Conservation (phyloP, 2,113 vertebrate genomes). For the Carassius carassius region DNA sequence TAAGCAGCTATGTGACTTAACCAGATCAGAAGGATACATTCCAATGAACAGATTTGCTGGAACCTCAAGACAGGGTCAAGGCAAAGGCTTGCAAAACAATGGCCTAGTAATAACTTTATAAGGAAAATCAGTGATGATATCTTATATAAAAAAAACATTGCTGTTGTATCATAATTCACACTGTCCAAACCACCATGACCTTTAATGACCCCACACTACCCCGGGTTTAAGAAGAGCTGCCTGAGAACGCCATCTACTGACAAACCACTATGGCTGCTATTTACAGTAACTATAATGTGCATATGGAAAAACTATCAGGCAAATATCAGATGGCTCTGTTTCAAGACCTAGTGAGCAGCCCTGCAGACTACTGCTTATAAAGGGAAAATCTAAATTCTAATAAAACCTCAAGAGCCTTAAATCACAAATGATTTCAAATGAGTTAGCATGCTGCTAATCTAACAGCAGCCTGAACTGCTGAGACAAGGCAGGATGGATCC, state of each 20-base stretch:
- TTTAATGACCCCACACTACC: not conserved
- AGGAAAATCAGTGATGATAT: conserved; percentile 16
- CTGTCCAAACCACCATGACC: not conserved
- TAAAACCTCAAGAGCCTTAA: too few relatives aligned
- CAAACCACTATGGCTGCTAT: conserved; percentile 2
- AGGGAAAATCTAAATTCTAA: not conserved
- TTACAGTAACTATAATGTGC: conserved; percentile 16
- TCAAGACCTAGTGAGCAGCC: not conserved
- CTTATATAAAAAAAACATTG: not conserved
- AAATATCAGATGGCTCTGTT: not conserved
- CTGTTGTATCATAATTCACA: conserved; percentile 34
- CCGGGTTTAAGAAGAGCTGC: conserved; percentile 31
- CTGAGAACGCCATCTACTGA: conserved; percentile 63
- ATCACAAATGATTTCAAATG: too few relatives aligned
- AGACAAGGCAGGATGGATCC: too few relatives aligned
- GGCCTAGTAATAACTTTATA: not conserved
- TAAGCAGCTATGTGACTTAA: conserved; percentile 19
- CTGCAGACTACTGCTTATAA: not conserved
- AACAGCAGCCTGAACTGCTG: too few relatives aligned
- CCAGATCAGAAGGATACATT: conserved; percentile 21
- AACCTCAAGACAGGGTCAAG: conserved; percentile 26
- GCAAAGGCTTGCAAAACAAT: conserved; percentile 16
- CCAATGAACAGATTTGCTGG: not conserved
- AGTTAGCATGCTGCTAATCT: too few relatives aligned
- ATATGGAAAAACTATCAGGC: not conserved